Conservation (phyloP, 2,113 vertebrate species). For the Pogonocichla stellata region DNA sequence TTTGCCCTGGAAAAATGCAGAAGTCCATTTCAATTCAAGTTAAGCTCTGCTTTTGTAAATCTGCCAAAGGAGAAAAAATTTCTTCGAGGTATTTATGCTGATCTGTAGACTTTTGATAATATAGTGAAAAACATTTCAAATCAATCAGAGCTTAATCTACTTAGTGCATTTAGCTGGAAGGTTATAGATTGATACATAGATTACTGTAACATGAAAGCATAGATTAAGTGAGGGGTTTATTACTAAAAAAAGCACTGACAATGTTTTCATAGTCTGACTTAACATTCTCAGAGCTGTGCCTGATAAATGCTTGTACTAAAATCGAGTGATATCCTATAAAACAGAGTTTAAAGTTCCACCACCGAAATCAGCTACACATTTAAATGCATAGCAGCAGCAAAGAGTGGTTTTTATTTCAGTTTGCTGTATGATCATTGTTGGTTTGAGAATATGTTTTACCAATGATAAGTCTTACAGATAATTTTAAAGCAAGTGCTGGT, state of each 20-base stretch:
- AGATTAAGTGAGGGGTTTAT: slow-evolving; percentile 42
- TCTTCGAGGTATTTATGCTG: slow-evolving; percentile 56
- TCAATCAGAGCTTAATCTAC: slow-evolving; percentile 64
- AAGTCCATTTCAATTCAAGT: slow-evolving; percentile 50
- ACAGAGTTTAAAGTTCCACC: not conserved
- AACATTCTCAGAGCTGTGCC: slow-evolving; percentile 5
- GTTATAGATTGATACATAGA: slow-evolving; percentile 20
- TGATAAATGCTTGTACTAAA: slow-evolving; percentile 31
- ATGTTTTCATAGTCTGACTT: slow-evolving; percentile 30
- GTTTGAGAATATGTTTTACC: not conserved
- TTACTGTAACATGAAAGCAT: slow-evolving; percentile 29
- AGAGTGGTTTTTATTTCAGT: not conserved
- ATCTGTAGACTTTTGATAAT: slow-evolving; percentile 59
- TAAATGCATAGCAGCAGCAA: not conserved
- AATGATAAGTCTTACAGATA: not conserved
- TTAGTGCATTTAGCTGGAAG: slow-evolving; percentile 52
- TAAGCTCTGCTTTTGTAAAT: slow-evolving; percentile 60
- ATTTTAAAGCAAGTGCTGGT: not conserved
- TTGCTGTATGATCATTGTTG: not conserved
- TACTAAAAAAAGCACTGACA: slow-evolving; percentile 46
- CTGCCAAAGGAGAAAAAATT: slow-evolving; percentile 37
- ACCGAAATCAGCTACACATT: slow-evolving; percentile 9
- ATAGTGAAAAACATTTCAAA: slow-evolving; percentile 50
- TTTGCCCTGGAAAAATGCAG: slow-evolving; percentile 45
- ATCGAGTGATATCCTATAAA: not conserved